Base-by-base conservation (phyloP, 2,113 vertebrate species). In the Scomber scombrus region DNA sequence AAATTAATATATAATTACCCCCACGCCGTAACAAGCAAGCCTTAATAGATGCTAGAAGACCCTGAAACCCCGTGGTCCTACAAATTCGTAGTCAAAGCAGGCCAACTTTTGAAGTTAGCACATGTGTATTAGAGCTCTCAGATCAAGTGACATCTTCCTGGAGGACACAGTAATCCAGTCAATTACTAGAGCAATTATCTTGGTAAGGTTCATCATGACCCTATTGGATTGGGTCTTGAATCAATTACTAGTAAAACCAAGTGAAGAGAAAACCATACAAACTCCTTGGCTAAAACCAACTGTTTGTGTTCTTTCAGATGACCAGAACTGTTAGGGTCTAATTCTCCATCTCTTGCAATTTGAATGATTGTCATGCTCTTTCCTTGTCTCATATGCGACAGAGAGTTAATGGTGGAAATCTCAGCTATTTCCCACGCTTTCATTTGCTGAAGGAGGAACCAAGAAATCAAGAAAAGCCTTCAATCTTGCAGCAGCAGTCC, bases 1-100 rank as follows among this genome's bases (percentile, higher is more conserved):
- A 68, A 91, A 87, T 86, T 40, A 88, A 80, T 73, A 72, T 47
- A 90, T 82, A 79, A 90, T 86, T 87, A 64, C 60, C 84, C 71
- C 86, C 71, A 77, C 69, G 85, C 81, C 19, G 19, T 80, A 47
- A 81, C 85, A 88, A 50, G 71, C 86, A 71, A 80, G 70, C 78
- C 58, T 78, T 75, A 84, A 85, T 81, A 85, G 72, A 81, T 43
- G 73, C 77, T 78, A 79, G 77, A 88, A 80, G 75, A 52, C 50
- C 60, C 61, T 68, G 72, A 73, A 68, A 45, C 58, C 64, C 43
- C 3, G 52, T 60, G 63, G 49, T 85, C 66, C 49, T 66, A 52
- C 61, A 79, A 66, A 81, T 6, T 55, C 54, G 13, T 65, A 64
- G 66, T 19, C 51, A 60, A 58, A 74, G 64, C 40, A 14, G 54